Percentiles rank a stretch among this genome's conserved stretches.
Conservation (phyloP, 2,888 invertebrate species). For the Trimorus sp. region DNA sequence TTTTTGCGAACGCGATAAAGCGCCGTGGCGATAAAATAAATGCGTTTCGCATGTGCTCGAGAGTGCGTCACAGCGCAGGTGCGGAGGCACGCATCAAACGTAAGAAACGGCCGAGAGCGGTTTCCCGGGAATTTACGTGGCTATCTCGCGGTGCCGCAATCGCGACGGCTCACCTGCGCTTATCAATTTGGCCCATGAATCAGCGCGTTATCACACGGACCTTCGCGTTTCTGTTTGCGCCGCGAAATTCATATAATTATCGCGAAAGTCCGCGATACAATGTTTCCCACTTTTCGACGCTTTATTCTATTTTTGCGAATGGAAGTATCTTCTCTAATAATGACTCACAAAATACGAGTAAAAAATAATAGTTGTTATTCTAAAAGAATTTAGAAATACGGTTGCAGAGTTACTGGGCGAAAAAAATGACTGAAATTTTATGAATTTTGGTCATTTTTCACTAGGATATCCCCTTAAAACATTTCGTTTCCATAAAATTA, state of each 20-base stretch:
- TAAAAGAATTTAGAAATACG: no score
- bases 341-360: no score
- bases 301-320: no score
- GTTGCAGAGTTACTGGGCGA: no score
- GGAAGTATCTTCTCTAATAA: no score
- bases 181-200: slow-evolving; percentile 43
- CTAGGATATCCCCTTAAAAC: no score
- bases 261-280: slow-evolving; percentile 15
- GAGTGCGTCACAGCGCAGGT: slow-evolving; percentile 55
- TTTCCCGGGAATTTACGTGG: slow-evolving; percentile 48
- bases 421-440: no score
- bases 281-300: background rate
- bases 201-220: slow-evolving; percentile 39
- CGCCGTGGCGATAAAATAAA: slow-evolving; percentile 35
- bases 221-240: slow-evolving; percentile 47
- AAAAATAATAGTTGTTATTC: no score
- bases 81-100: slow-evolving; percentile 48
- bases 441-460: no score
- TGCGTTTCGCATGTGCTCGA: slow-evolving; percentile 48
- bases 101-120: slow-evolving; percentile 31
- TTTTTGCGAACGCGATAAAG: slow-evolving; percentile 29
- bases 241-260: slow-evolving; percentile 37
- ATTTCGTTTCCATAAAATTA: no score
- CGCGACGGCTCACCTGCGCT: slow-evolving; percentile 9
- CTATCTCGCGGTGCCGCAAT: slow-evolving; percentile 43